These are phyloP conservation scores for Ptychochromis oligacanthus DNA, from an alignment of 2,113 vertebrate genomes.

Conservation along the genomic window DNA sequence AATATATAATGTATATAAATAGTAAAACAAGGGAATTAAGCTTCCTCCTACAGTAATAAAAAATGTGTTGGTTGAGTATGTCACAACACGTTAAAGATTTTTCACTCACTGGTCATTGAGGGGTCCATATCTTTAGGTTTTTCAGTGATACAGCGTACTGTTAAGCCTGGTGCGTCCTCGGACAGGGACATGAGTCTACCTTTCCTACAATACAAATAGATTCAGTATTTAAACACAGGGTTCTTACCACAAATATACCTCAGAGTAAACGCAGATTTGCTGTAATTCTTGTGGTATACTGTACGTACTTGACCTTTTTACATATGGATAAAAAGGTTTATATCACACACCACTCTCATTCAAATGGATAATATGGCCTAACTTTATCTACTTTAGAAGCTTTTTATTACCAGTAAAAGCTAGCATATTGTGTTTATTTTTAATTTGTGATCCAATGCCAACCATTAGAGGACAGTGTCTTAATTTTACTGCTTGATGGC, in stretches of 20 bases:
- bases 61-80: slow-evolving; percentile 70
- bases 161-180: slow-evolving; percentile 75
- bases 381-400: slow-evolving; percentile 59
- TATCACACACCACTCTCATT: slow-evolving; percentile 64
- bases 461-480: slow-evolving; percentile 62
- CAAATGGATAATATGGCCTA: slow-evolving; percentile 62
- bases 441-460: slow-evolving; percentile 64
- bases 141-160: slow-evolving; percentile 75
- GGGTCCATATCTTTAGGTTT: slow-evolving; percentile 76
- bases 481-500: slow-evolving; percentile 47
- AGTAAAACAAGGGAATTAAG: slow-evolving; percentile 76
- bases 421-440: slow-evolving; percentile 59
- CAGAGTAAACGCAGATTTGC: slow-evolving; percentile 82
- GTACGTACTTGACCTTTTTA: slow-evolving; percentile 78
- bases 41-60: slow-evolving; percentile 74
- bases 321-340: slow-evolving; percentile 72
- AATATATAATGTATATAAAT: slow-evolving; percentile 78
- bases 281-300: slow-evolving; percentile 81
- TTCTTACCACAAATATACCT: slow-evolving; percentile 85
- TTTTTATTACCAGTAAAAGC: slow-evolving; percentile 56
- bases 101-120: slow-evolving; percentile 72
- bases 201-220: slow-evolving; percentile 81
- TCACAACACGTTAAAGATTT: slow-evolving; percentile 70
- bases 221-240: slow-evolving; percentile 83
- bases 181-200: slow-evolving; percentile 69